Base-by-base conservation (phyloP, 2,113 vertebrate species). In the Columba livia region DNA sequence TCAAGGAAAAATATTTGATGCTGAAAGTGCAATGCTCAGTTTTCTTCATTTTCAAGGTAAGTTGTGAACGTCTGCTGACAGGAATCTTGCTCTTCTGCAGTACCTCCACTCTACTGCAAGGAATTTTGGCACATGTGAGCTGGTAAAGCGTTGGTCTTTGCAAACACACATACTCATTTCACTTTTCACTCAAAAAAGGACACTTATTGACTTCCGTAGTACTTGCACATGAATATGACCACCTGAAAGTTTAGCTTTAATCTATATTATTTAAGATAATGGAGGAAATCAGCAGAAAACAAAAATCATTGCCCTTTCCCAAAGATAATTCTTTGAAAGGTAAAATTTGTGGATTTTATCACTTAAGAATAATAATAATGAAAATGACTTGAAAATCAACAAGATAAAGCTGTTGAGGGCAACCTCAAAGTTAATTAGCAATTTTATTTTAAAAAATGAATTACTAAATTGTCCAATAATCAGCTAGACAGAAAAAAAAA, bases 111-210 rank as follows among this genome's bases (percentile, higher is more conserved):
- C 31, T 60, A 23, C 32, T 50, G 61, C 36, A 32, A 77, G 50
- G 48, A 87, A 60, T 69, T 77, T 25, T 70, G 79, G 54, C 53
- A 84, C 65, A 71, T 4, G 9, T 15, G 2, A 61, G 16, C 32
- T 38, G 13, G 19, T 58, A 61, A 48, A 79, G 12, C 0, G 0
- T n/a, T 0, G 0, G 10, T 28, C 21, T 83, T 72, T 32, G 32
- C 72, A 87, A 77, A 78, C 24, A 51, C 26, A 17, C 14, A 2
- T 11, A 8, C 18, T 61, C 26, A 7, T 48, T 78, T 13, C 85
- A 53, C 32, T 53, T 94, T n/a, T 60, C 0, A 0, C 7, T 38
- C 21, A 44, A 18, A 58, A 23, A 79, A 81, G 20, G 14, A 36
- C 8, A 48, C 26, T 26, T 40, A 2, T n/a, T 47, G n/a, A 50